Evolutionary conservation across 2,113 vertebrate species (phyloP).

Genomic region (Laticauda laticaudata): DNA sequence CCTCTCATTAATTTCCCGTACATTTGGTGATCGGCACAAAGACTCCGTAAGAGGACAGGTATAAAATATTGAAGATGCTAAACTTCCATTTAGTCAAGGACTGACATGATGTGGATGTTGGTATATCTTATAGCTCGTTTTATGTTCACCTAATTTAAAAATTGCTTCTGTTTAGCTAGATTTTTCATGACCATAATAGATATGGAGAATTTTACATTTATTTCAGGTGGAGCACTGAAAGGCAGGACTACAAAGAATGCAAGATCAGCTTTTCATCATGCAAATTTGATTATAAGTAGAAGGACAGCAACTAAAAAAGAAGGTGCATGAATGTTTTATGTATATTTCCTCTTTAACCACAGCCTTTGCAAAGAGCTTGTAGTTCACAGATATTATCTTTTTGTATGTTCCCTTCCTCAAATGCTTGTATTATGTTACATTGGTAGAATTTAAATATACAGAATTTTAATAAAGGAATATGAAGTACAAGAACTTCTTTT

Average conservation of each 20-base stretch:
- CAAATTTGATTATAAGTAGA: constrained; percentile 36
- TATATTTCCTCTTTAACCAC: constrained; percentile 28
- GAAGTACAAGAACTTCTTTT: background rate
- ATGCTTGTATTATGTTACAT: constrained; percentile 13
- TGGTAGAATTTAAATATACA: background rate
- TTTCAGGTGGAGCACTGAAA: constrained; percentile 60
- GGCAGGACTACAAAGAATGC: constrained; percentile 9
- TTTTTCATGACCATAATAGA: constrained; percentile 48
- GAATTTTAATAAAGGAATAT: background rate
- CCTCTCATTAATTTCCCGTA: constrained; percentile 57
- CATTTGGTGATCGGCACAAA: constrained; percentile 50
- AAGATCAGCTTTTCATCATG: constrained; percentile 28
- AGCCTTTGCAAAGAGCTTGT: constrained; percentile 32
- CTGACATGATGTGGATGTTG: constrained; percentile 50
- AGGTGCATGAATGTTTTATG: constrained; percentile 17
- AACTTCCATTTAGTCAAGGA: constrained; percentile 44
- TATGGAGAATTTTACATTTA: constrained; percentile 55
- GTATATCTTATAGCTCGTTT: constrained; percentile 57
- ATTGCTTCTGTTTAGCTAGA: constrained; percentile 61
- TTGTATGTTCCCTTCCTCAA: background rate
- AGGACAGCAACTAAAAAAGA: constrained; percentile 19
- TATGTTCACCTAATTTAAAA: constrained; percentile 63
- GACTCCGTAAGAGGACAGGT: constrained; percentile 34
- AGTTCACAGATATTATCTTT: constrained; percentile 16
- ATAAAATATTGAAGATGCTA: constrained; percentile 45